Base-by-base conservation (phyloP, 2,888 invertebrate genomes). In the Drosophila anomelani region DNA sequence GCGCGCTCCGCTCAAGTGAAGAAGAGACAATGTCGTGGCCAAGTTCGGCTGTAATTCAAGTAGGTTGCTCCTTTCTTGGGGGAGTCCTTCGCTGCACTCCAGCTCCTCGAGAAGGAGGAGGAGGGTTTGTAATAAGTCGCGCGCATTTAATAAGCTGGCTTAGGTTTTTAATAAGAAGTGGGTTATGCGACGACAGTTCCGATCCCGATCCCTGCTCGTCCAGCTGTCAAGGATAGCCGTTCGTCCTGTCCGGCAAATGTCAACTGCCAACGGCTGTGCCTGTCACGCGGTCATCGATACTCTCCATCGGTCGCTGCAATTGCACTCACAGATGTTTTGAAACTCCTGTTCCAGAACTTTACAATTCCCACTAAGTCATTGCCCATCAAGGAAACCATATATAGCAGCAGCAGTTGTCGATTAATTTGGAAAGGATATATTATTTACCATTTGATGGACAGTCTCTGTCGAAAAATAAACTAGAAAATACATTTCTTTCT, bases 1-100 rank as follows among this genome's bases (percentile, higher is more conserved):
- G 90, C 91, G 89, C 90, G 86, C 90, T 91, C 76, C 85, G 83
- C 80, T 91, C 90, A 91, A 85, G 89, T 88, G 91, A 81, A 81
- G 78, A 82, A 77, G 74, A 80, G 69, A 71, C 79, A 87, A 82
- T 76, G 76, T 67, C 55, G 62, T 76, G 79, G 58, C 70, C 69
- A 81, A 83, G 78, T 87, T 78, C 73, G 75, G 78, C 63, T 85
- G 91, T 81, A 91, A 91, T 79, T 91, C 79, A 87, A 91, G 82
- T 83, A 81, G 89, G 75, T 71, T 67, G 58, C 64, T 58, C 57
- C 53, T 71, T 70, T 64, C 66, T 60, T 71, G 66, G 77, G 81
- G 78, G 77, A 64, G 73, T 64, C 78, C 75, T 72, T 64, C 39
- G 29, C 43, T 70, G 43, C 76, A 59, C 56, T 41, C 20, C 54